Conservation (phyloP, 1,140 invertebrate species). For the Drosophila neocordata region DNA sequence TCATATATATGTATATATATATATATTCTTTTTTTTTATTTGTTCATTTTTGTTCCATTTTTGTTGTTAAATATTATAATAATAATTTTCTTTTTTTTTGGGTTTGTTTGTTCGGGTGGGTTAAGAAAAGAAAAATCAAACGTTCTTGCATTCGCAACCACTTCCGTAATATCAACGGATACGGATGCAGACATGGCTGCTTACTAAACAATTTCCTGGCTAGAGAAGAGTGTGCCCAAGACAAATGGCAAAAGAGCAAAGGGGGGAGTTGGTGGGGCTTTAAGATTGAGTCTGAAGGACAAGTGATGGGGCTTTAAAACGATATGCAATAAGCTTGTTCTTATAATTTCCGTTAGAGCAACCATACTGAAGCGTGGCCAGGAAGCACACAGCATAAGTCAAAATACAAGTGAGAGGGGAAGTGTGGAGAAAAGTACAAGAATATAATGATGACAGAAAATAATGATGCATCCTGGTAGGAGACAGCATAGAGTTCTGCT, state of each 20-base stretch:
- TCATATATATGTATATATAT: constrained; percentile 14
- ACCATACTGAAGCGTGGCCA: constrained; percentile 59
- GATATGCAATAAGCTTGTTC: constrained; percentile 35
- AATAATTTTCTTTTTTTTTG: not conserved
- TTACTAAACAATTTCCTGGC: constrained; percentile 80
- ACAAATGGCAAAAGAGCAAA: not conserved
- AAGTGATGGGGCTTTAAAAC: not conserved
- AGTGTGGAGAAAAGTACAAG: constrained; percentile 43
- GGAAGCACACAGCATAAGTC: constrained; percentile 24
- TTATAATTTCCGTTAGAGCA: constrained; percentile 69
- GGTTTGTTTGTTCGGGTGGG: not conserved
- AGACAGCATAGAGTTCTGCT: constrained; percentile 15
- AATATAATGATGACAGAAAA: constrained; percentile 81
- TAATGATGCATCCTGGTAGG: constrained; percentile 76
- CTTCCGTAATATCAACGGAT: constrained; percentile 71
- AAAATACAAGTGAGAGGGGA: constrained; percentile 15
- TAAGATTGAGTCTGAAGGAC: not conserved
- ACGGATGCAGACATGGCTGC: constrained; percentile 34
- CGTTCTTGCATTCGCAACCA: constrained; percentile 40
- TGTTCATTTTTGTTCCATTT: not conserved
- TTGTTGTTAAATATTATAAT: constrained; percentile 19
- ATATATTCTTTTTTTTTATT: constrained; percentile 33
- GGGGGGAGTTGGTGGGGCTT: not conserved
- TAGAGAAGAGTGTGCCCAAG: constrained; percentile 23
- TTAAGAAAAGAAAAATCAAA: constrained; percentile 18